These are phyloP conservation scores for Acrobasis suavella DNA, from an alignment of 2,888 invertebrate genomes.

Conservation along the genomic window DNA sequence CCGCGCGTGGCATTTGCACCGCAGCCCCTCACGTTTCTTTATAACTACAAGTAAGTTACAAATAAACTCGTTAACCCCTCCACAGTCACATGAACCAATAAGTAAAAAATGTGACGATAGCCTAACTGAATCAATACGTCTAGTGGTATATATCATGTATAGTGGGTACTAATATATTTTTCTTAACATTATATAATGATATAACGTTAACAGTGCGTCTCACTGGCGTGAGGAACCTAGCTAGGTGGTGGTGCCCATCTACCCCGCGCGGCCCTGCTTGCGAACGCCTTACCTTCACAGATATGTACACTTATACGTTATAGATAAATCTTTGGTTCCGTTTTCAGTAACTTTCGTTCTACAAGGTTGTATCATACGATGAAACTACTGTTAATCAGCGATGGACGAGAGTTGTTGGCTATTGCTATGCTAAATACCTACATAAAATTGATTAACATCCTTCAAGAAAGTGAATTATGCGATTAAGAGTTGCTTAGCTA, in stretches of 20 bases:
- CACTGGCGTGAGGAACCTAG: conserved; percentile 38
- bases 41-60: conserved; percentile 43
- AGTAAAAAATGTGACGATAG: conserved; percentile 40
- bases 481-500: too few relatives aligned
- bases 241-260: conserved; percentile 29
- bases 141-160: conserved; percentile 41
- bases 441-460: too few relatives aligned
- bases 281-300: conserved; percentile 35
- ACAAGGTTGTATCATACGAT: conserved; percentile 1
- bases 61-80: conserved; percentile 39
- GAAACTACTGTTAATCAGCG: neutral
- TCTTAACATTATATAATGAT: conserved; percentile 53
- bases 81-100: conserved; percentile 43
- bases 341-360: conserved; percentile 27
- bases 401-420: neutral
- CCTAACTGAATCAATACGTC: conserved; percentile 45
- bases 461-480: too few relatives aligned
- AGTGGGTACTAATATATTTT: conserved; percentile 49
- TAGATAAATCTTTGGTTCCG: conserved; percentile 38
- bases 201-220: conserved; percentile 44
- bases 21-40: conserved; percentile 39
- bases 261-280: conserved; percentile 33
- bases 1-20: conserved; percentile 30
- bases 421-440: too few relatives aligned
- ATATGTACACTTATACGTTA: conserved; percentile 52